Percentiles rank a stretch among this genome's conserved stretches.
These are phyloP conservation scores for Emys orbicularis DNA, from an alignment of 2,797 vertebrate genomes.

Conservation along the genomic window DNA sequence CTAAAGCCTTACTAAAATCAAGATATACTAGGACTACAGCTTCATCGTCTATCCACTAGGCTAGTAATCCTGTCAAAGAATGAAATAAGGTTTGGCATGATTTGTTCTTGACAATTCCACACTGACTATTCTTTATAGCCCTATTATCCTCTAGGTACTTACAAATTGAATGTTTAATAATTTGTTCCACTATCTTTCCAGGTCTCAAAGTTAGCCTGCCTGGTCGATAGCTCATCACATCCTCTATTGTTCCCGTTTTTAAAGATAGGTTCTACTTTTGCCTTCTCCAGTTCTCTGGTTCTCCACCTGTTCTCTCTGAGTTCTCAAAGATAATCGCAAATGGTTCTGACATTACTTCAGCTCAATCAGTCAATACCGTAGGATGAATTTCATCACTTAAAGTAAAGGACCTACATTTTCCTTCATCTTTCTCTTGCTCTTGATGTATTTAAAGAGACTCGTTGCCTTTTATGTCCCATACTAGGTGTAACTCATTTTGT, in stretches of 20 bases:
- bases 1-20: neutral
- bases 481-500: too few species aligned
- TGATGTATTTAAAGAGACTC: too few species aligned
- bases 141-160: neutral
- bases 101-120: too few species aligned
- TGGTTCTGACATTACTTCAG: too few species aligned
- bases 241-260: neutral
- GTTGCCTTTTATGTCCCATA: too few species aligned
- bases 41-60: neutral
- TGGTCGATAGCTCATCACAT: neutral
- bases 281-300: neutral
- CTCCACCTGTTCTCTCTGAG: too few species aligned
- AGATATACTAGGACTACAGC: neutral
- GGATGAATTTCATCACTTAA: too few species aligned
- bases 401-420: too few species aligned
- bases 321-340: too few species aligned
- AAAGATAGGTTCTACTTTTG: neutral
- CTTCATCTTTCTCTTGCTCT: too few species aligned
- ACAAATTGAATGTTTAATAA: neutral
- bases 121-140: neutral
- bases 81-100: neutral
- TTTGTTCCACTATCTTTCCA: neutral
- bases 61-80: neutral
- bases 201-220: neutral
- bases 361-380: too few species aligned